Evolutionary conservation across 2,113 vertebrate genomes (phyloP).

Genomic region (Scartelaos histophorus): DNA sequence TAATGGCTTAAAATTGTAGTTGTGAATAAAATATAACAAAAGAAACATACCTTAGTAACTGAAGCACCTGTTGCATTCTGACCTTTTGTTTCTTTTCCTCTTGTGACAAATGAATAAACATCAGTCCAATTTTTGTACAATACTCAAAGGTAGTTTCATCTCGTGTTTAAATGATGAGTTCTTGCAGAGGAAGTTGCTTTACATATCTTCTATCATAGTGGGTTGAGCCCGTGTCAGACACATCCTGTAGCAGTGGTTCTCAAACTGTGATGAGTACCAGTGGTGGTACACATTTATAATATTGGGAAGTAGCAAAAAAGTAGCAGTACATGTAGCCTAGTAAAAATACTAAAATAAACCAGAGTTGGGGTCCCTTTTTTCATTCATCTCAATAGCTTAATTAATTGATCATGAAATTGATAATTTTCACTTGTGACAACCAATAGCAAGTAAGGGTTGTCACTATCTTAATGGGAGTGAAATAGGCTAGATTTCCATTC

Average conservation of each 20-base stretch:
- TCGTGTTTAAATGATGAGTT: neutral
- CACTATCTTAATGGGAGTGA: too few species aligned
- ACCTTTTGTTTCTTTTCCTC: slow-evolving; percentile 54
- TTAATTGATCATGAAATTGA: too few species aligned
- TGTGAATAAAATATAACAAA: neutral
- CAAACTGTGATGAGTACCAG: too few species aligned
- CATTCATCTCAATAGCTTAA: too few species aligned
- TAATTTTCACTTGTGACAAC: too few species aligned
- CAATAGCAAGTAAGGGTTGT: too few species aligned
- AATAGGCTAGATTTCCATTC: too few species aligned
- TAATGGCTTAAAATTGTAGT: neutral
- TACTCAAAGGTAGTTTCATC: neutral
- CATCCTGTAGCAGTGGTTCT: slow-evolving; percentile 47
- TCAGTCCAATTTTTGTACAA: neutral
- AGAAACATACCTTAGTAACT: slow-evolving; percentile 46
- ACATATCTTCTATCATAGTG: slow-evolving; percentile 42
- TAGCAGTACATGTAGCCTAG: too few species aligned
- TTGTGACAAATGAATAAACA: slow-evolving; percentile 20
- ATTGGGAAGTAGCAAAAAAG: too few species aligned
- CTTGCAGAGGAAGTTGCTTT: slow-evolving; percentile 52
- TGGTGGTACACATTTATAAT: too few species aligned
- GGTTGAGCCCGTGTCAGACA: slow-evolving; percentile 42
- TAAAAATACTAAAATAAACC: too few species aligned
- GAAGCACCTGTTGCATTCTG: slow-evolving; percentile 34
- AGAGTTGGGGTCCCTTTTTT: too few species aligned